Percentiles rank a stretch among this genome's conserved stretches.
These are phyloP conservation scores for Armadillidium nasatum DNA, from an alignment of 1,140 invertebrate species.

Conservation along the genomic window DNA sequence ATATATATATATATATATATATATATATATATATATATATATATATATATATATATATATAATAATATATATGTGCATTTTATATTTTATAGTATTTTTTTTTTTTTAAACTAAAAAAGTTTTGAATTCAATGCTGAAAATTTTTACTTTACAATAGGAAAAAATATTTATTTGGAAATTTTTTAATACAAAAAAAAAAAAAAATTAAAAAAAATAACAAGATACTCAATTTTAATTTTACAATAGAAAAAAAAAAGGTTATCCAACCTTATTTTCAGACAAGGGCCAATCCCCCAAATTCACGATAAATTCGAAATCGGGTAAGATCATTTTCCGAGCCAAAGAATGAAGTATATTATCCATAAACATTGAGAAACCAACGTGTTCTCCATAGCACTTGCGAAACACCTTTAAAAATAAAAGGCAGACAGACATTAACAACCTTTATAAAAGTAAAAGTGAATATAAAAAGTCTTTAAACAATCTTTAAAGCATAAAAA, in stretches of 20 bases:
- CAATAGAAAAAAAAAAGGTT: constrained; percentile 40
- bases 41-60: too few species aligned
- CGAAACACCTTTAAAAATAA: constrained; percentile 63
- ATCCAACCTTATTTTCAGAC: constrained; percentile 48
- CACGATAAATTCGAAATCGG: constrained; percentile 83
- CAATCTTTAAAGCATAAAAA: not conserved
- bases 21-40: too few species aligned
- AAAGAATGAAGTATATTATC: constrained; percentile 82
- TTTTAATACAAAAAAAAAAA: too few species aligned
- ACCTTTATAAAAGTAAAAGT: constrained; percentile 16
- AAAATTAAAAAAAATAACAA: too few species aligned
- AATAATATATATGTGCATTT: too few species aligned
- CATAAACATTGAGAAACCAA: constrained; percentile 83
- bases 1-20: constrained; percentile 51
- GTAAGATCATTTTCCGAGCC: constrained; percentile 71
- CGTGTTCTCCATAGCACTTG: constrained; percentile 84
- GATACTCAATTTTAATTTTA: not conserved
- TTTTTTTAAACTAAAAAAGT: too few species aligned
- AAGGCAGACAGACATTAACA: constrained; percentile 16
- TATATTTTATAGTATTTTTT: too few species aligned
- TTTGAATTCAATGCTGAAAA: too few species aligned
- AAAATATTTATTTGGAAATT: too few species aligned
- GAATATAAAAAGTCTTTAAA: not conserved
- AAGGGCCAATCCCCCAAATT: constrained; percentile 96
- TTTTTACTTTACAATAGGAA: not conserved